Base-by-base conservation (phyloP, 2,113 vertebrate species). In the Calcarius ornatus region DNA sequence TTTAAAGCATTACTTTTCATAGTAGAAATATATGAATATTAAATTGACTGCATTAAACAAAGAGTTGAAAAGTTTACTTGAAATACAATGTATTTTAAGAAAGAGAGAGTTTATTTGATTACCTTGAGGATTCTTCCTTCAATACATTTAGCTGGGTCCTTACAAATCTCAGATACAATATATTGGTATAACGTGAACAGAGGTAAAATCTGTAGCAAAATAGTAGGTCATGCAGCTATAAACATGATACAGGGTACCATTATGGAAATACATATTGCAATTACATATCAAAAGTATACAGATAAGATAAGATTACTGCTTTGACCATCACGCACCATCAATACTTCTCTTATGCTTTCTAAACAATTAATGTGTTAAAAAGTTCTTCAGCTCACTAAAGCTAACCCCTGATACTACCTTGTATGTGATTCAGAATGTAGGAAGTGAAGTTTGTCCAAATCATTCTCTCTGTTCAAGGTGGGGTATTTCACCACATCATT, bases 51-150 rank as follows among this genome's bases (percentile, higher is more conserved):
- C 13, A 31, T 78, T 78, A 43, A 93, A 73, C 12, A 84, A 64
- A 56, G 23, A 68, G 88, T 30, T 66, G 3, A 73, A 84, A 87
- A 18, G 9, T 27, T 87, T 38, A 59, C 18, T 93, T 47, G 35
- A 86, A 88, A 89, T 60, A 31, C 19, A 75, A 61, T 10, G 3
- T 86, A 21, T 61, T 90, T 45, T 53, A 56, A 86, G 24, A 65
- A 40, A 43, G 45, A 71, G 19, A 81, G 95, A 81, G 18, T 23
- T 61, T 91, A 8, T 33, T 61, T 91, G 16, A 86, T 94, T 98
- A 99, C 99, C 99, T 99, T 99, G 14, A 99, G 95, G 77, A 99
- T 98, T 96, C 98, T 98, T 96, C 98, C 98, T 96, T 98, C 98
- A 80, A 98, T 89, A 51, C 97, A 98, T 95, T 97, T 99, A 25